phyloP scores from a whole-genome alignment of 2,888 invertebrate species.

The Daptonema setosum region DNA sequence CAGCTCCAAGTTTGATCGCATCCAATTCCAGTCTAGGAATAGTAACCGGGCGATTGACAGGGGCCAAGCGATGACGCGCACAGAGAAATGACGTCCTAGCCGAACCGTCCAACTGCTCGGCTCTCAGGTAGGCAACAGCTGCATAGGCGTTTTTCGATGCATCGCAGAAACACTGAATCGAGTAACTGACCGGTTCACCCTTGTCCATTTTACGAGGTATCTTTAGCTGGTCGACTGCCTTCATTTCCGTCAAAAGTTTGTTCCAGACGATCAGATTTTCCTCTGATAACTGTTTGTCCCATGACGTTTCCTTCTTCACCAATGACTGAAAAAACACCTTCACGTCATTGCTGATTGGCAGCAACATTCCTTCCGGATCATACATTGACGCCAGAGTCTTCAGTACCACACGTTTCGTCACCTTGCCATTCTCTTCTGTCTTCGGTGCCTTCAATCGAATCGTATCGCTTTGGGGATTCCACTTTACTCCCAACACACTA shows the following conservation, averaged over 20 bases:
- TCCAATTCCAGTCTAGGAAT: not conserved
- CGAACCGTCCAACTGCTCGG: not conserved
- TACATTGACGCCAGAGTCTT: not conserved
- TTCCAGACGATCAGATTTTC: too few relatives aligned
- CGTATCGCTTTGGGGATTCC: not conserved
- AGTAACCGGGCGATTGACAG: not conserved
- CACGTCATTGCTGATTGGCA: not conserved
- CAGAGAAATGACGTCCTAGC: not conserved
- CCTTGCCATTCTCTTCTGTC: not conserved
- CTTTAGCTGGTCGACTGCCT: too few relatives aligned
- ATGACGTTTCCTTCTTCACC: too few relatives aligned
- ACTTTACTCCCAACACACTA: conserved; percentile 2
- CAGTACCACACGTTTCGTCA: not conserved
- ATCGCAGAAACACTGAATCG: not conserved
- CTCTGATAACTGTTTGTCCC: too few relatives aligned
- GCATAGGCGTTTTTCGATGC: not conserved
- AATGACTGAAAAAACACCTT: not conserved
- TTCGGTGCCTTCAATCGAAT: not conserved
- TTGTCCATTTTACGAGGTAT: too few relatives aligned
- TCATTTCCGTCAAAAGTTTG: too few relatives aligned
- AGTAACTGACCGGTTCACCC: too few relatives aligned
- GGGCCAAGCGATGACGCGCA: not conserved
- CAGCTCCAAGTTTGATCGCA: not conserved
- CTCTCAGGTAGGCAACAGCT: not conserved
- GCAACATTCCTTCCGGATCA: not conserved